These are phyloP conservation scores for Crioceris asparagi DNA, from an alignment of 2,888 invertebrate species.

Conservation along the genomic window DNA sequence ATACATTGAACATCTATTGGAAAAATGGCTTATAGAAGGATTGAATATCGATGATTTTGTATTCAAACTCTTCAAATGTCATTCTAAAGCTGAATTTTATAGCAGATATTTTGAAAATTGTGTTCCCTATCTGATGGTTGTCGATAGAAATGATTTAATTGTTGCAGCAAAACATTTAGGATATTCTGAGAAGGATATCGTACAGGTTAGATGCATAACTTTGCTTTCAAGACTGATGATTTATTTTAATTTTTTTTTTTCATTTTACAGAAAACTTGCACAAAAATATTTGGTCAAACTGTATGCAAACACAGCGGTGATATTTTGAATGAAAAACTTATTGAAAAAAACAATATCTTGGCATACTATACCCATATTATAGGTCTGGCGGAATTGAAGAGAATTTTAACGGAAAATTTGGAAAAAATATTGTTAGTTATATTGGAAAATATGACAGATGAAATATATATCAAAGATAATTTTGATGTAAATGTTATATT, in stretches of 20 bases:
- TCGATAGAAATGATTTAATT: slow-evolving; percentile 24
- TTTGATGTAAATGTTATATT: slow-evolving; percentile 22
- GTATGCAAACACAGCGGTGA: slow-evolving; percentile 24
- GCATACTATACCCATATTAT: slow-evolving; percentile 29
- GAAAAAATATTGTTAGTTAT: slow-evolving; percentile 30
- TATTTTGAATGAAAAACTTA: slow-evolving; percentile 24
- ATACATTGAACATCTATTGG: slow-evolving; percentile 41
- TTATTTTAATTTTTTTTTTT: too few species aligned
- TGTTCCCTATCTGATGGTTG: slow-evolving; percentile 36
- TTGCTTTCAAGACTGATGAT: slow-evolving; percentile 4
- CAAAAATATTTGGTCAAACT: slow-evolving; percentile 22
- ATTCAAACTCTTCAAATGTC: slow-evolving; percentile 31
- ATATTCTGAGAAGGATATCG: slow-evolving; percentile 15
- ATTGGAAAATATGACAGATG: slow-evolving; percentile 32
- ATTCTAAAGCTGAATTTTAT: slow-evolving; percentile 36
- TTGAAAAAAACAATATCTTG: slow-evolving; percentile 23
- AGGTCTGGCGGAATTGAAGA: slow-evolving; percentile 15
- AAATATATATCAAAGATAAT: slow-evolving; percentile 15
- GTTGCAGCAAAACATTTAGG: slow-evolving; percentile 14
- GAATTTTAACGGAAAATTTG: slow-evolving; percentile 18
- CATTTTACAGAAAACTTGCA: slow-evolving; percentile 20
- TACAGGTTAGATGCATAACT: slow-evolving; percentile 15
- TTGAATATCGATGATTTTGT: slow-evolving; percentile 32
- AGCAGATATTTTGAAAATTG: slow-evolving; percentile 34
- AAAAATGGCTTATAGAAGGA: slow-evolving; percentile 30